Base-by-base conservation (phyloP, 2,113 vertebrate genomes). In the Balaenoptera acutorostrata region DNA sequence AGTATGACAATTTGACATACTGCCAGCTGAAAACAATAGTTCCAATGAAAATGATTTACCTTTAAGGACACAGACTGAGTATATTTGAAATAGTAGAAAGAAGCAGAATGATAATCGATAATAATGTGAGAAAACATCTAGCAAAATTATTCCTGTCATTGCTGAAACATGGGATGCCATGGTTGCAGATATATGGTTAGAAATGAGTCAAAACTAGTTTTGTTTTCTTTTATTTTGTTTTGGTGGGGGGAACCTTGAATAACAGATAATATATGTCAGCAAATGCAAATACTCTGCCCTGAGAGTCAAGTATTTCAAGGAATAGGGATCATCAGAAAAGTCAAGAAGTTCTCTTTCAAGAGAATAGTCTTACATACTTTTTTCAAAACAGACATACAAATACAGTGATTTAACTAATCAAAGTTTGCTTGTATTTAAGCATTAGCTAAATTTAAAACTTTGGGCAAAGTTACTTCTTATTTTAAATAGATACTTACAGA, bases 171-270 rank as follows among this genome's bases (percentile, higher is more conserved):
- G 29, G 44, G 27, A 36, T 80, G 23, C 2, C 15, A 69, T 2
- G 3, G 10, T 31, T 87, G 15, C 15, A 91, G 5, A 66, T 44
- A 1, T 4, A 81, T 27, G 12, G 20, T 78, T 55, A 89, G 12
- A 95, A 90, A 68, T 39, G 14, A 59, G 12, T 80, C 31, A 90
- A 90, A 92, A 57, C 7, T 49, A 83, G 10, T 5, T 41, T 92
- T 10, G 59, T 88, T 66, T 0, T 33, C 46, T 18, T 36, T 55
- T 49, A 9, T 33, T 77, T 77, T 33, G 44, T 33, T 33, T 49
- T 27, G 0, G 0, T 3, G 5, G 2, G 31, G 52, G 5, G 10
- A 11, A 1, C 6, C 1, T 74, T 88, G 3, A 46, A 23, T 36
- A 64, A 55, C 1, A 92, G 5, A 31, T 46, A 59, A 52, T 71